Evolutionary conservation across 2,888 invertebrate species (phyloP).

Genomic region (Acrobasis consociella): DNA sequence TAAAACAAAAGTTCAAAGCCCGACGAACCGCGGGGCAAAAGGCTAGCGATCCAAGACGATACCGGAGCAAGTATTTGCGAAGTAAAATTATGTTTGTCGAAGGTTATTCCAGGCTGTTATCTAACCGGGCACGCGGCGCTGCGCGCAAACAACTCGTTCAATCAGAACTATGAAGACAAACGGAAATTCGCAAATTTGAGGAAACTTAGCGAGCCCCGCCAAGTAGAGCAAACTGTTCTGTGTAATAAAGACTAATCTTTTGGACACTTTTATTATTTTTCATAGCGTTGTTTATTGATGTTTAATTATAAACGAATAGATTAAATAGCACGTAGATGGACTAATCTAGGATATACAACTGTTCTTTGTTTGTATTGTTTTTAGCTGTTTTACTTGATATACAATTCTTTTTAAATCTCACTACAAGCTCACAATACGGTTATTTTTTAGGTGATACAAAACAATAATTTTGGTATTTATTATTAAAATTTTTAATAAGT

Average conservation of each 20-base stretch:
- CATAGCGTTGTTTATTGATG: too few relatives aligned
- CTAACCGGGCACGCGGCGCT: constrained; percentile 32
- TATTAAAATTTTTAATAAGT: background rate
- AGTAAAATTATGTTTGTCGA: constrained; percentile 46
- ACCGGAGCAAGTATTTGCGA: constrained; percentile 40
- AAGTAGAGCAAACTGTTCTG: constrained; percentile 5
- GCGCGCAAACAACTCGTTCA: constrained; percentile 38
- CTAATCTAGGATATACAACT: too few relatives aligned
- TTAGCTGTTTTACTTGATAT: too few relatives aligned
- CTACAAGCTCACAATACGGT: too few relatives aligned
- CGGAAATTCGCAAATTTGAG: constrained; percentile 22
- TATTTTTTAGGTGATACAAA: too few relatives aligned
- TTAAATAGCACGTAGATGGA: too few relatives aligned
- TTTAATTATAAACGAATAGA: too few relatives aligned
- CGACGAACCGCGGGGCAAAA: constrained; percentile 24
- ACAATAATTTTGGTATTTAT: background rate
- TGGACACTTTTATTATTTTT: background rate
- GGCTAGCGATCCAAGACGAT: constrained; percentile 29
- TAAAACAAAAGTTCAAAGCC: constrained; percentile 18
- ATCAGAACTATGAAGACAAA: constrained; percentile 39
- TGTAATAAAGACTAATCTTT: background rate
- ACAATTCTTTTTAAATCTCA: too few relatives aligned
- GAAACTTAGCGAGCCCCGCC: constrained; percentile 4
- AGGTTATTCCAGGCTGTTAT: constrained; percentile 40
- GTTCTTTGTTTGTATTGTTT: too few relatives aligned